Evolutionary conservation across 2,797 vertebrate species (phyloP), one percentile per base, ranked within the genome.

Genomic region (Notolabrus celidotus): DNA sequence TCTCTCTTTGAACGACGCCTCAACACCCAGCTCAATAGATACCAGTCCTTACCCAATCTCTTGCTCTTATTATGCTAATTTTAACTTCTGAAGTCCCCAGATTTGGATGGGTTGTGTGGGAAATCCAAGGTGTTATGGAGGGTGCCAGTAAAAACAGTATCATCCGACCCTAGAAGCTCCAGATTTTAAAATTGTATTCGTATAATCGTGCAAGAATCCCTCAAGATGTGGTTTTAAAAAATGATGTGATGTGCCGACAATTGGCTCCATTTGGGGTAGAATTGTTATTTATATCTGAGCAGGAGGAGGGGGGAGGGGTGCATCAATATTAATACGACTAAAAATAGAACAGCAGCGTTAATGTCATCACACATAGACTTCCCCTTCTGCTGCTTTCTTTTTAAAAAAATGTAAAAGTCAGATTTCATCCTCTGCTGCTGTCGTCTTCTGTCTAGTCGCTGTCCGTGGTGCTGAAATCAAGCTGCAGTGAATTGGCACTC

Each of bases 311-410:
- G 71, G 85, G 74, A 23, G 67, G 87, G 79, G 79, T 59, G 66
- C 85, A 81, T 92, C 78, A 88, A 91, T 91, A 93, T 93, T 90
- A 89, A 91, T 79, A 91, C 74, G 74, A 85, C 91, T 94, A 94
- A 88, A 92, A 92, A 93, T 95, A 93, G 92, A 86, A 78, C 62
- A 34, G 57, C 67, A 63, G 85, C 41, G 68, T 78, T 88, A 85
- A 91, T 90, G 85, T 66, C 72, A 71, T 79, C 70, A 54, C 60
- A 76, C 65, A 60, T 43, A 79, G 68, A 65, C 63, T 46, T 62
- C 17, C 47, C 41, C 39, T 54, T 46, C 43, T 52, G 14, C 41
- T 60, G 33, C 33, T 69, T 60, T 71, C 46, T 7, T 41, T 67
- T 56, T 10, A 20, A n/a, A 11, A n/a, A 22, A 23, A 50, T 25